phyloP scores from a whole-genome alignment of 2,113 vertebrate genomes.

The Catharus bicknelli region DNA sequence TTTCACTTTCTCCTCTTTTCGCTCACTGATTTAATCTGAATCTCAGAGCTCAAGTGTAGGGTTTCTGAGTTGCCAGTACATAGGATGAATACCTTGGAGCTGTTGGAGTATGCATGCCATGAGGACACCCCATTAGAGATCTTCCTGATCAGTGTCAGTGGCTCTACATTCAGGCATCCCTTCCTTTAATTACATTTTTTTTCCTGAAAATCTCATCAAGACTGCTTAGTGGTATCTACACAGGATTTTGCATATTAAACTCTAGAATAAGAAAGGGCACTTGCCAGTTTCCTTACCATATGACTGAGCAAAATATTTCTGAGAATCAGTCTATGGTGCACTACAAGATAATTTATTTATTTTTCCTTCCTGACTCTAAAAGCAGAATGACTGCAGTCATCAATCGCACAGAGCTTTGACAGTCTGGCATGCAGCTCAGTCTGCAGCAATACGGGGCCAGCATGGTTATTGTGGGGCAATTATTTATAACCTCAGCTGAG shows the following conservation, averaged over 20 bases:
- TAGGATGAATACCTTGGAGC: neutral
- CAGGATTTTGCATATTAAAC: neutral
- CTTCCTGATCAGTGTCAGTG: neutral
- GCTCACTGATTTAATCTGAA: conserved; percentile 1
- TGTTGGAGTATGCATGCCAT: neutral
- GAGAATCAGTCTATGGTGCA: neutral
- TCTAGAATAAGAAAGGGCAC: neutral
- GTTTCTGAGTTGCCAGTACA: neutral
- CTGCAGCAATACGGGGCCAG: neutral
- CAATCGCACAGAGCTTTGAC: neutral
- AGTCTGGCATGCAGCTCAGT: neutral
- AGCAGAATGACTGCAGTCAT: neutral
- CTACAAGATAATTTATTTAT: neutral
- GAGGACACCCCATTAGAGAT: neutral
- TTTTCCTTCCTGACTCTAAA: conserved; percentile 2
- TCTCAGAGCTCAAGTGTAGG: neutral
- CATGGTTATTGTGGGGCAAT: neutral
- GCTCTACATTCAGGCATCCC: neutral
- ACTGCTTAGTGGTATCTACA: neutral
- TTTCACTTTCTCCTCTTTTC: conserved; percentile 71
- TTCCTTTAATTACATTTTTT: neutral
- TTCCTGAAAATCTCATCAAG: neutral
- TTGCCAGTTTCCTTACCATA: neutral
- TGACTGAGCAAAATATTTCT: neutral
- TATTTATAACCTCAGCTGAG: neutral